Percentiles rank a stretch among this genome's conserved stretches.
phyloP scores from a whole-genome alignment of 2,797 vertebrate genomes.

The Neosalanx taihuensis region DNA sequence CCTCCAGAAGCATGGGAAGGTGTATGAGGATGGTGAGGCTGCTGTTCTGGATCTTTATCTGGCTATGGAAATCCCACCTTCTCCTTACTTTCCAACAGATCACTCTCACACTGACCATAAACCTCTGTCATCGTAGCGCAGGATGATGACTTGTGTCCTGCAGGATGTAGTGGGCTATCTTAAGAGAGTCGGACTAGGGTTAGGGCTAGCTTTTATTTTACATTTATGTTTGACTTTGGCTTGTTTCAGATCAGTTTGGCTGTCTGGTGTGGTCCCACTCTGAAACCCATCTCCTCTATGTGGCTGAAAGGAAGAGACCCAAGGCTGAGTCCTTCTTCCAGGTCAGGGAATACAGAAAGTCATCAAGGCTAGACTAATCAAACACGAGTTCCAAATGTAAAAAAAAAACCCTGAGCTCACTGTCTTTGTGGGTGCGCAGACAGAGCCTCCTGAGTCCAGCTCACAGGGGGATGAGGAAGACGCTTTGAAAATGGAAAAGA shows the following conservation, averaged over 20 bases:
- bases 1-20: slow-evolving; percentile 89
- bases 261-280: slow-evolving; percentile 97
- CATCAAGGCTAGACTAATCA: too few relatives aligned
- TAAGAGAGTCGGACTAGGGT: neutral
- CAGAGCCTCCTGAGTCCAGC: slow-evolving; percentile 72
- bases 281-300: slow-evolving; percentile 93
- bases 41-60: neutral
- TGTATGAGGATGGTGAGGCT: slow-evolving; percentile 88
- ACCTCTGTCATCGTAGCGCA: too few relatives aligned
- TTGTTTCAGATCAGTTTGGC: slow-evolving; percentile 86
- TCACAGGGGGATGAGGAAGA: slow-evolving; percentile 71
- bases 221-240: too few relatives aligned
- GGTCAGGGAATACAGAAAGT: slow-evolving; percentile 48
- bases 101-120: too few relatives aligned
- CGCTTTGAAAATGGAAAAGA: slow-evolving; percentile 62
- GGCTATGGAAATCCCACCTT: neutral
- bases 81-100: neutral
- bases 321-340: slow-evolving; percentile 92
- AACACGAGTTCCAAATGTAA: neutral
- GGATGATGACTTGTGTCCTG: too few relatives aligned
- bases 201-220: neutral
- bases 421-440: slow-evolving; percentile 45
- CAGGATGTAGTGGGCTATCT: neutral
- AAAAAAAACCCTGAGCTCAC: neutral
- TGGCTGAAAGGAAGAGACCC: slow-evolving; percentile 92